Base-by-base conservation (phyloP, 2,113 vertebrate genomes). In the Rafetus swinhoei region DNA sequence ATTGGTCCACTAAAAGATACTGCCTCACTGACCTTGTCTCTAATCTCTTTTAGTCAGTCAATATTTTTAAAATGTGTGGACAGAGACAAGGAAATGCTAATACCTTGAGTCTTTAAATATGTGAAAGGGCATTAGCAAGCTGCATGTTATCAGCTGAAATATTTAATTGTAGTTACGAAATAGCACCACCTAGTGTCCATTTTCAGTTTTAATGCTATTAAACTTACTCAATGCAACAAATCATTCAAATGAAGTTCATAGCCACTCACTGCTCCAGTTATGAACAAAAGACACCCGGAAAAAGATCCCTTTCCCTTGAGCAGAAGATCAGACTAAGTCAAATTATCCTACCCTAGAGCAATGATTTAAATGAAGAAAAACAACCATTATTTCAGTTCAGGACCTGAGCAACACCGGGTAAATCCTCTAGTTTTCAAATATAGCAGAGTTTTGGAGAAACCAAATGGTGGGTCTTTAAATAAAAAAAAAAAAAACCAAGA, bases 131-230 rank as follows among this genome's bases (percentile, higher is more conserved):
- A 15, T 57, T 77, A 72, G 4, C 57, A n/a, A 55, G 52, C 15
- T 13, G 1, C 35, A 80, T 52, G 77, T 5, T 62, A 79, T 18
- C 18, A 10, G 3, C 9, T n/a, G 50, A 82, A 50, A 35, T 15
- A 72, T 4, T 6, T 24, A 59, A 25, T 9, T 1, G 35, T 32
- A 72, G 53, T 69, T 95, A 87, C 35, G 77, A 92, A 93, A 96
- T 1, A 35, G 69, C 93, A 82, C 97, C 97, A 97, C 60, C 97
- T 98, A 97, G 87, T 55, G 95, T 87, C 94, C 35, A 45, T 35
- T 89, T 52, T 50, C 10, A 59, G 25, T 56, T 2, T 1, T 35
- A 32, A 25, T 45, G 45, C 45, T 45, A 45, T 45, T 45, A 45
- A 45, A 45, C 45, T 45, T 45, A 45, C 62, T 45, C 5, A 90